Evolutionary conservation across 2,797 vertebrate genomes (phyloP).

Genomic region (Paratrypauchen microcephalus): DNA sequence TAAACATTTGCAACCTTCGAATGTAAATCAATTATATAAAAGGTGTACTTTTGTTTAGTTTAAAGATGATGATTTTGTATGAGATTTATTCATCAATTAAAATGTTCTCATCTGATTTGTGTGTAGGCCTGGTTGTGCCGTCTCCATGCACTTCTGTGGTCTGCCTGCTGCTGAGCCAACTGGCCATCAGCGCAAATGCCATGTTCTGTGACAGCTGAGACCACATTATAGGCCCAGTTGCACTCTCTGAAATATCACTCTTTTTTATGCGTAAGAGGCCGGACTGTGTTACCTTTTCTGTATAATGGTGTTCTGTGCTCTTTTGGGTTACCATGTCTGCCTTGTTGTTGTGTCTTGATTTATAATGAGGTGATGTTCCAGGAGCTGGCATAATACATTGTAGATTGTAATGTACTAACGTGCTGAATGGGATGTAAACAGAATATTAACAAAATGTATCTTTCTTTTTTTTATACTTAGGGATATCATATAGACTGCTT

Average conservation of each 20-base stretch:
- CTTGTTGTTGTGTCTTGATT: background rate
- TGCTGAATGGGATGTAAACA: background rate
- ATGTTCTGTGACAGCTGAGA: constrained; percentile 44
- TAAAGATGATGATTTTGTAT: background rate
- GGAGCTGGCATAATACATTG: background rate
- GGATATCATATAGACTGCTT: too few species aligned
- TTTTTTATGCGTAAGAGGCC: background rate
- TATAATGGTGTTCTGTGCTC: background rate
- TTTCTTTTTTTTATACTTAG: background rate
- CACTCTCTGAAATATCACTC: constrained; percentile 29
- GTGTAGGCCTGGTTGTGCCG: constrained; percentile 14
- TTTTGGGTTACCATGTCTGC: background rate
- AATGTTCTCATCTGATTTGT: constrained; percentile 13
- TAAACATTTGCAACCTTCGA: background rate
- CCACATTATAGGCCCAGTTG: constrained; percentile 55
- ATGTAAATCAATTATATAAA: background rate
- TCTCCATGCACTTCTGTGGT: constrained; percentile 23
- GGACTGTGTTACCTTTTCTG: background rate
- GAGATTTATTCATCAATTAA: background rate
- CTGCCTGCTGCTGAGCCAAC: constrained; percentile 32
- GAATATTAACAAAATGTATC: background rate
- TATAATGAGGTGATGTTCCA: background rate
- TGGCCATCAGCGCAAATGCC: constrained; percentile 22
- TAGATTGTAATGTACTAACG: background rate
- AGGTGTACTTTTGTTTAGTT: background rate